Evolutionary conservation across 2,113 vertebrate species (phyloP).

Genomic region (Equus quagga): DNA sequence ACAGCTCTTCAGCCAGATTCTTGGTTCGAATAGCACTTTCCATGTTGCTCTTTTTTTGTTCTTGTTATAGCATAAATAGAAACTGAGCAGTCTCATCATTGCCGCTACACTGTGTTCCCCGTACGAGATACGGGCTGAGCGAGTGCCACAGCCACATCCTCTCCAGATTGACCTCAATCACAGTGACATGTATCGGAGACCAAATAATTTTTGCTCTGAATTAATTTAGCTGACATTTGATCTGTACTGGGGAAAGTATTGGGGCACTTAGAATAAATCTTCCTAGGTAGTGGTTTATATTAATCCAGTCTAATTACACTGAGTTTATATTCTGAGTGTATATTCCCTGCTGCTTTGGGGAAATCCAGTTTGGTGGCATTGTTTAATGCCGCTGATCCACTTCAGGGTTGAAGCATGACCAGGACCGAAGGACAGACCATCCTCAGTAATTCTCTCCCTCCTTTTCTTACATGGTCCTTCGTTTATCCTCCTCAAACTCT

Average conservation of each 20-base stretch:
- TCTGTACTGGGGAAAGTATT: neutral
- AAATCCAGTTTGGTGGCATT: neutral
- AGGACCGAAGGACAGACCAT: neutral
- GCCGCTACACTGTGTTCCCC: neutral
- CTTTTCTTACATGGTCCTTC: neutral
- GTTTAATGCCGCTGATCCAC: neutral
- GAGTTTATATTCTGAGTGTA: neutral
- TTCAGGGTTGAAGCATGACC: neutral
- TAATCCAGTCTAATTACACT: neutral
- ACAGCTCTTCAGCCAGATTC: neutral
- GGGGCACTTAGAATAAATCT: neutral
- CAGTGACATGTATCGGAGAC: neutral
- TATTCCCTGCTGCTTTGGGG: neutral
- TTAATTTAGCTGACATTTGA: neutral
- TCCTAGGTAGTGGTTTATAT: neutral
- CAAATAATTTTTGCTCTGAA: neutral
- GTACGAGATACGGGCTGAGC: too few relatives aligned
- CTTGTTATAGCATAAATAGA: neutral
- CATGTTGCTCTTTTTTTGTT: neutral
- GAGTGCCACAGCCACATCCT: neutral
- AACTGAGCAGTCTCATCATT: too few relatives aligned
- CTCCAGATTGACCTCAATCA: neutral
- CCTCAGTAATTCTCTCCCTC: neutral
- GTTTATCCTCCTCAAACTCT: neutral
- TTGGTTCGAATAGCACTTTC: neutral